These are phyloP conservation scores for Bufo gargarizans DNA, from an alignment of 2,113 vertebrate species.

Conservation along the genomic window DNA sequence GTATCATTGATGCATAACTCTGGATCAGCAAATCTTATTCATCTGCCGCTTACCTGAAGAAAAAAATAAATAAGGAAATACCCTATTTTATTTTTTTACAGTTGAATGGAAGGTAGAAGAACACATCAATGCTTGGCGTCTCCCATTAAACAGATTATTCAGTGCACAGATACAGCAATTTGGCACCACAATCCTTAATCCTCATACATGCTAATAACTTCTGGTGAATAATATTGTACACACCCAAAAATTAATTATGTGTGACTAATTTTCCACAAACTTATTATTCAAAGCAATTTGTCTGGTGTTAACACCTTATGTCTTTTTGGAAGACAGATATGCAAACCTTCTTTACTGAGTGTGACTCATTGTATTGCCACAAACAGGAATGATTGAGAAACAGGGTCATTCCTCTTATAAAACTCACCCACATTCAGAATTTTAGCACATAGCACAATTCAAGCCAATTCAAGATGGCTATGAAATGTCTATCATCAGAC, in stretches of 20 bases:
- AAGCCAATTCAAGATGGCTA: not conserved
- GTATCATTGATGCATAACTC: not conserved
- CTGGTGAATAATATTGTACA: slow-evolving; percentile 66
- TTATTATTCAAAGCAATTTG: slow-evolving; percentile 86
- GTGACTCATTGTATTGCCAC: slow-evolving; percentile 3
- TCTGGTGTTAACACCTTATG: slow-evolving; percentile 78
- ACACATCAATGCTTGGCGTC: not conserved
- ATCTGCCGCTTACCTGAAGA: not conserved
- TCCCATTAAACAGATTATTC: not conserved
- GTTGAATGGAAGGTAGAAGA: not conserved
- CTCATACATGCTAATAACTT: not conserved
- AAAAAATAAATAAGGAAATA: not conserved
- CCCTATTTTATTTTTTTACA: not conserved
- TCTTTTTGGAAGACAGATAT: slow-evolving; percentile 75
- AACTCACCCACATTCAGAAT: not conserved
- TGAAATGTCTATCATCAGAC: not conserved
- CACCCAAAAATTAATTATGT: slow-evolving; percentile 75
- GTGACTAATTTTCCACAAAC: slow-evolving; percentile 85
- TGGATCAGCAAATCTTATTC: not conserved
- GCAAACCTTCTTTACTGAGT: slow-evolving; percentile 55
- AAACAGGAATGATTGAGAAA: not conserved
- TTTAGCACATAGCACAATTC: not conserved
- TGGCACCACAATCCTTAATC: not conserved
- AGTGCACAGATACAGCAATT: not conserved
- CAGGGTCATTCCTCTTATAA: not conserved